Percentiles rank a stretch among this genome's conserved stretches.
phyloP scores from a whole-genome alignment of 53 echinoderm and acorn worm genomes.

The Crossaster papposus region DNA sequence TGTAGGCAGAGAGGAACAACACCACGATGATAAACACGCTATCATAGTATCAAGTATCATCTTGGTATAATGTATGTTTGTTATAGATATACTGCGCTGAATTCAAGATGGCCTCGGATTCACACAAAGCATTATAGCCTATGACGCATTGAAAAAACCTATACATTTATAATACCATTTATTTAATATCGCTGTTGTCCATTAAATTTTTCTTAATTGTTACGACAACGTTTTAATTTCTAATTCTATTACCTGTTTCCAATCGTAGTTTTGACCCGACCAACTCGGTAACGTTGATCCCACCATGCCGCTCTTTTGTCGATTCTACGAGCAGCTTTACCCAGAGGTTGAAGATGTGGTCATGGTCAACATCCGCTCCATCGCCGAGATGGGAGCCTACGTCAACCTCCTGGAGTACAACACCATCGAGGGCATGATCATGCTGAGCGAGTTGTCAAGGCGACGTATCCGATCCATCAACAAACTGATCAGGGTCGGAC shows the following conservation, averaged over 20 bases:
- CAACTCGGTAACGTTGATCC: background rate
- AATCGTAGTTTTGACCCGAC: background rate
- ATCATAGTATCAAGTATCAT: too few species aligned
- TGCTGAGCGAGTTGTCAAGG: slow-evolving; percentile 92
- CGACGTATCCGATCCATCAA: slow-evolving; percentile 98
- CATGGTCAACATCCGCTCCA: slow-evolving; percentile 97
- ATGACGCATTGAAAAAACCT: too few species aligned
- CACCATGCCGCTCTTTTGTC: slow-evolving; percentile 88
- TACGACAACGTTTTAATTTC: background rate
- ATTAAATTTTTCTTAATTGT: too few species aligned
- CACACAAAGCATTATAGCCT: too few species aligned
- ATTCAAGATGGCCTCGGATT: too few species aligned
- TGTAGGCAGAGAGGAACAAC: too few species aligned
- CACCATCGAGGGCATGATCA: slow-evolving; percentile 97
- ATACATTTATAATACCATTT: too few species aligned
- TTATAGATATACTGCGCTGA: too few species aligned
- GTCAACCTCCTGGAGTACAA: slow-evolving; percentile 93
- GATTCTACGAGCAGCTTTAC: slow-evolving; percentile 94
- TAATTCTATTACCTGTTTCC: background rate
- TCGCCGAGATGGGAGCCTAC: slow-evolving; percentile 99
- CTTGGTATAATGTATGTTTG: too few species aligned
- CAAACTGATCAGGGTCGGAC: slow-evolving; percentile 94
- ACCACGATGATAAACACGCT: too few species aligned
- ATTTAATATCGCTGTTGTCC: too few species aligned
- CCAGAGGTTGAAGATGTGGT: slow-evolving; percentile 97